A percentile compares a stretch with the other conserved stretches of the same genome.
phyloP scores from a whole-genome alignment of 2,113 vertebrate genomes.

The Xiphorhynchus elegans region DNA sequence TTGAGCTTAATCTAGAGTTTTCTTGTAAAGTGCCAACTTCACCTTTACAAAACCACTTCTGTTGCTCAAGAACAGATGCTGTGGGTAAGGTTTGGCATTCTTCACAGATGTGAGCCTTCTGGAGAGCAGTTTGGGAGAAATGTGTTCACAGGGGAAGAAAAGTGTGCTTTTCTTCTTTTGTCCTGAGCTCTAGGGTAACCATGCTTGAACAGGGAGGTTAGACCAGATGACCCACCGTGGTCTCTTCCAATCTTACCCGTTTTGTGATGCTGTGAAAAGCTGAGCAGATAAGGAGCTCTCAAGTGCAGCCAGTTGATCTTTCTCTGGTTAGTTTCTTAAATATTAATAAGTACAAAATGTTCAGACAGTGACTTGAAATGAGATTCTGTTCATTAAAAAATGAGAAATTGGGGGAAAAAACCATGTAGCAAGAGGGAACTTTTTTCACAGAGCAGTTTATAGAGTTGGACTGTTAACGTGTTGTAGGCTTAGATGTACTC shows the following conservation, averaged over 20 bases:
- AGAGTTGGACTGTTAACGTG: neutral
- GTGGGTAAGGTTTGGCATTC: neutral
- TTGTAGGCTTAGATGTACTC: neutral
- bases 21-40: neutral
- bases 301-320: neutral
- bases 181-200: neutral
- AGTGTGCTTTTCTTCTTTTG: neutral
- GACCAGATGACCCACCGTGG: neutral
- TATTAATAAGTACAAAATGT: slow-evolving; percentile 61
- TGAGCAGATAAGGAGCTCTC: neutral
- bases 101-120: neutral
- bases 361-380: slow-evolving; percentile 9
- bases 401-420: neutral
- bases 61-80: neutral
- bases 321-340: slow-evolving; percentile 31
- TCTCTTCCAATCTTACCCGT: neutral
- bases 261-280: neutral
- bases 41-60: neutral
- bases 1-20: neutral
- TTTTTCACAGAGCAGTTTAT: neutral
- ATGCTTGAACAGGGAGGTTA: neutral
- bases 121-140: neutral
- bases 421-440: neutral
- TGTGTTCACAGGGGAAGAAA: neutral
- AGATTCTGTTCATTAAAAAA: neutral